These are phyloP conservation scores for Dasyurus viverrinus DNA, from an alignment of 2,113 vertebrate genomes.

Conservation along the genomic window DNA sequence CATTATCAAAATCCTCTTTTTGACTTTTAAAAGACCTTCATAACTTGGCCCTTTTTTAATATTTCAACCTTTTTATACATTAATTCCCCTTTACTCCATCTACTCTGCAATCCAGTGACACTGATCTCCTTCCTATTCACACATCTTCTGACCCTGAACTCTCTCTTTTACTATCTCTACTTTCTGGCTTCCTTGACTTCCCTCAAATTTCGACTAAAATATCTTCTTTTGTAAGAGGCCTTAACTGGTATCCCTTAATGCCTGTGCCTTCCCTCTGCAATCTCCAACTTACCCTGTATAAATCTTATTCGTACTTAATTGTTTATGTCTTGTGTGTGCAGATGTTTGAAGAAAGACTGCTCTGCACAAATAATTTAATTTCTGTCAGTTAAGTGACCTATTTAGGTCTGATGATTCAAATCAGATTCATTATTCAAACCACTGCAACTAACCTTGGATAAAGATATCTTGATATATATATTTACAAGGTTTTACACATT, in stretches of 20 bases:
- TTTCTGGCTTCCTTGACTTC: neutral
- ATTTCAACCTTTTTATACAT: neutral
- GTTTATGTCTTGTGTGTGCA: slow-evolving; percentile 15
- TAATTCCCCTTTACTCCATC: neutral
- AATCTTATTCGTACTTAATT: neutral
- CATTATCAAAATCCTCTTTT: neutral
- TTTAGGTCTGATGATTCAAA: slow-evolving; percentile 65
- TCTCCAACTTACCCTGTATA: neutral
- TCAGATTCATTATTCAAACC: slow-evolving; percentile 62
- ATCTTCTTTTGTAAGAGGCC: neutral
- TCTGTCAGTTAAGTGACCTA: slow-evolving; percentile 78
- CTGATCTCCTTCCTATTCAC: neutral
- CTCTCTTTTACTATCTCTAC: neutral
- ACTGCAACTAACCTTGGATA: slow-evolving; percentile 52
- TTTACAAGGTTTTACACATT: slow-evolving; percentile 15
- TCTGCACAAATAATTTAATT: slow-evolving; percentile 73
- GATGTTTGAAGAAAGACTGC: slow-evolving; percentile 60
- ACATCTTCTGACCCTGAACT: neutral
- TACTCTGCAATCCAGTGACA: neutral
- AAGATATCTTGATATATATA: slow-evolving; percentile 24
- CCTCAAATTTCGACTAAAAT: neutral
- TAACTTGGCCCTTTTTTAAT: neutral
- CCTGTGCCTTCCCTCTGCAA: neutral
- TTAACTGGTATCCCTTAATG: neutral
- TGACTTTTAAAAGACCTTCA: neutral